These are phyloP conservation scores for Styela plicata DNA, from an alignment of 23 tunicate species.

Conservation along the genomic window DNA sequence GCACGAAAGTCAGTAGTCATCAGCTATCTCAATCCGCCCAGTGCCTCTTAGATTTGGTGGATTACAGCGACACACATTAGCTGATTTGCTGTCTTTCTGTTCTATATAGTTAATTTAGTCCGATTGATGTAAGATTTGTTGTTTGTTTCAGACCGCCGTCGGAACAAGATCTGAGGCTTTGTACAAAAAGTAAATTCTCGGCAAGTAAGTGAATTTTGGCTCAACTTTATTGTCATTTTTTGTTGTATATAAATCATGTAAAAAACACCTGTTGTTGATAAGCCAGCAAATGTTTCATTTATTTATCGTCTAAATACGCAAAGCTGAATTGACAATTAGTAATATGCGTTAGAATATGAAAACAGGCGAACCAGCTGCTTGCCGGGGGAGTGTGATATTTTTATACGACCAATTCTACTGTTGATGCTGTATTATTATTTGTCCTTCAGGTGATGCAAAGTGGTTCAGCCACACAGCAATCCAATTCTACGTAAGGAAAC, in stretches of 20 bases:
- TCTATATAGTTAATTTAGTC: too few species aligned
- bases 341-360: not conserved
- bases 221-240: too few species aligned
- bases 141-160: not conserved
- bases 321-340: slow-evolving; percentile 16
- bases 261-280: too few species aligned
- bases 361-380: slow-evolving; percentile 3
- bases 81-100: not conserved
- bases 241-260: too few species aligned
- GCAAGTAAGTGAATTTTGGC: too few species aligned
- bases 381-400: not conserved
- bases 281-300: not conserved
- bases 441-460: not conserved
- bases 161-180: too few species aligned
- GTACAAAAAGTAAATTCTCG: too few species aligned
- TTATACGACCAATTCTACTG: too few species aligned
- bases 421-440: too few species aligned
- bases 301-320: not conserved
- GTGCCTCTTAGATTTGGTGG: not conserved
- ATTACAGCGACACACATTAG: not conserved
- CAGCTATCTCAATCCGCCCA: slow-evolving; percentile 26
- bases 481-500: too few species aligned
- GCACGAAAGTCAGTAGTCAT: not conserved
- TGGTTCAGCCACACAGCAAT: too few species aligned
- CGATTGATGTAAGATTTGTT: too few species aligned